These are phyloP conservation scores for Falco punctatus DNA, from an alignment of 2,113 vertebrate species.

Conservation along the genomic window DNA sequence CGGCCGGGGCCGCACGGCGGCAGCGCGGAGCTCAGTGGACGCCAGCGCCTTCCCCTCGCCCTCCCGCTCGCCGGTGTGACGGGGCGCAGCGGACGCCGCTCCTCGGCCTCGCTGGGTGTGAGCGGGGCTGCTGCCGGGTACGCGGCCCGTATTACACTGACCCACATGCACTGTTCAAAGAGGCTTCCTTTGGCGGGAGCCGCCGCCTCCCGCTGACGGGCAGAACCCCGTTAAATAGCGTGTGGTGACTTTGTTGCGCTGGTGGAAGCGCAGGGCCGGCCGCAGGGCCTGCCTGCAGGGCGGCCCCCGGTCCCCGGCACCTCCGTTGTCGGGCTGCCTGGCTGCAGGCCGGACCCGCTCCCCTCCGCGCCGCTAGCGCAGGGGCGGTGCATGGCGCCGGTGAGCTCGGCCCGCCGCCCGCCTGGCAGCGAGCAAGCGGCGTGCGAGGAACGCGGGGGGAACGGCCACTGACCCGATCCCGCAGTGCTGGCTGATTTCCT, in stretches of 20 bases:
- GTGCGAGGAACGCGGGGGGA: background rate
- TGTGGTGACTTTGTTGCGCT: background rate
- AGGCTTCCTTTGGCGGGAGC: no score
- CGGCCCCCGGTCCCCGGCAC: no score
- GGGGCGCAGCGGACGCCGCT: no score
- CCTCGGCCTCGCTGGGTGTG: background rate
- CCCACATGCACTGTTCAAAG: rapidly evolving
- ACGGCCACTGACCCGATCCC: background rate
- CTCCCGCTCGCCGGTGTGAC: no score
- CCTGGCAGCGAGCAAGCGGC: background rate
- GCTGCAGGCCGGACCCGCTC: no score
- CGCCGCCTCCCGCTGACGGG: background rate
- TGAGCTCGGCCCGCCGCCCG: background rate
- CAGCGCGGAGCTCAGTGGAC: background rate
- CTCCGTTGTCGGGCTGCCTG: no score
- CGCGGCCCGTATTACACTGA: background rate
- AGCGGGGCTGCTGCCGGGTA: background rate
- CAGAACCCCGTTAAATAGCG: rapidly evolving
- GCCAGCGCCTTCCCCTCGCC: no score
- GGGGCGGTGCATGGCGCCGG: background rate
- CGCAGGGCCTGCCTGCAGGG: no score
- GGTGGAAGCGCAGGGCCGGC: background rate
- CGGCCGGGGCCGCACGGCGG: no score
- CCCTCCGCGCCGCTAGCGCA: no score
- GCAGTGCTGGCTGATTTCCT: background rate